These are phyloP conservation scores for Ctenodactylus gundi DNA, from an alignment of 2,113 vertebrate species.

Conservation along the genomic window DNA sequence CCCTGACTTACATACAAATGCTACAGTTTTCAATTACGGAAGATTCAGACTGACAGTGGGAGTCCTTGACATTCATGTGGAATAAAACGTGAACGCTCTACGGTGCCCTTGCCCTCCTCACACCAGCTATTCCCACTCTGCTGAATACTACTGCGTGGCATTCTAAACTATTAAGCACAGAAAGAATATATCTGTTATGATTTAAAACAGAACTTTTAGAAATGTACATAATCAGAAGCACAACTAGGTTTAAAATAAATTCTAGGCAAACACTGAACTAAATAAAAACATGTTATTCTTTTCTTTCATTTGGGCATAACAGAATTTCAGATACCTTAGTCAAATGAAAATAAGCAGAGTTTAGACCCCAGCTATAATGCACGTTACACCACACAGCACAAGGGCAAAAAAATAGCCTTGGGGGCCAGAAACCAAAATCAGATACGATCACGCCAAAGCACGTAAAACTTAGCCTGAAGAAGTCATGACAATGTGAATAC, in stretches of 20 bases:
- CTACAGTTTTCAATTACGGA: neutral
- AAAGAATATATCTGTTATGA: neutral
- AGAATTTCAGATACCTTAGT: constrained; percentile 26
- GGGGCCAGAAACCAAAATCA: neutral
- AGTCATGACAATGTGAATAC: neutral
- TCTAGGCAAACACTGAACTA: constrained; percentile 30
- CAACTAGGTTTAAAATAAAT: neutral
- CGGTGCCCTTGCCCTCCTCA: neutral
- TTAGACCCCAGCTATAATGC: neutral
- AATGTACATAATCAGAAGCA: neutral
- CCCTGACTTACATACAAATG: constrained; percentile 3
- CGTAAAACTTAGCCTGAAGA: neutral
- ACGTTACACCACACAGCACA: neutral
- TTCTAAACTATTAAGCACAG: constrained; percentile 23
- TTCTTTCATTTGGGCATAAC: neutral
- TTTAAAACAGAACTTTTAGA: constrained; percentile 15
- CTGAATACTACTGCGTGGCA: neutral
- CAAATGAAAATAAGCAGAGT: neutral
- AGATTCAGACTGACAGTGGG: neutral
- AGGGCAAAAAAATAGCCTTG: neutral
- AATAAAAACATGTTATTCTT: neutral
- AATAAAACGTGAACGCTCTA: neutral
- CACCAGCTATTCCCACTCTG: neutral
- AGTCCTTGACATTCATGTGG: neutral
- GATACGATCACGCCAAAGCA: constrained; percentile 12